Conservation (phyloP, 2,888 invertebrate genomes). For the Thymelicus lineola region DNA sequence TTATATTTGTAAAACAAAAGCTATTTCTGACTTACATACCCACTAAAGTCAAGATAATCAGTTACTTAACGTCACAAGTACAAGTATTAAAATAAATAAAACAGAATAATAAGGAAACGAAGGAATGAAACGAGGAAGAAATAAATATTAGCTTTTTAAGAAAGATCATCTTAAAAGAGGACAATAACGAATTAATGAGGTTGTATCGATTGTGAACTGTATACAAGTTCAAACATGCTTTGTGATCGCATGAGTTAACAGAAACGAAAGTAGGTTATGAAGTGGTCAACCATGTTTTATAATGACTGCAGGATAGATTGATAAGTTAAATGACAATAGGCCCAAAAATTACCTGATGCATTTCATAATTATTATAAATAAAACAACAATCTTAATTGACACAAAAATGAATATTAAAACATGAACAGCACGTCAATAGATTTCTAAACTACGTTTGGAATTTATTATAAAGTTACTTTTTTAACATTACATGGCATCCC, state of each 20-base stretch:
- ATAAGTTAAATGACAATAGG: background rate
- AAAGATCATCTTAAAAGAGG: background rate
- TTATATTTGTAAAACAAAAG: too few species aligned
- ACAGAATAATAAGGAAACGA: background rate
- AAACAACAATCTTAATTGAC: background rate
- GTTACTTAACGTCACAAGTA: too few species aligned
- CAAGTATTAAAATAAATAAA: background rate
- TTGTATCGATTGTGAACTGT: conserved; percentile 17
- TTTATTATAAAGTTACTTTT: too few species aligned
- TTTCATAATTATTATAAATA: too few species aligned
- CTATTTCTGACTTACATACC: too few species aligned
- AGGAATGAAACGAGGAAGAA: background rate
- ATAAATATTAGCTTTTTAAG: background rate
- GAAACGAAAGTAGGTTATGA: conserved; percentile 53
- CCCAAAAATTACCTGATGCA: background rate
- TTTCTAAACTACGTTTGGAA: too few species aligned
- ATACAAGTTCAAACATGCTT: conserved; percentile 56
- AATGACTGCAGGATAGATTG: background rate
- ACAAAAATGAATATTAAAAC: background rate
- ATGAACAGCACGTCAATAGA: too few species aligned
- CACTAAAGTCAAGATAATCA: too few species aligned
- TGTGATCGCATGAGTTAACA: conserved; percentile 39
- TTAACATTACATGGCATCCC: too few species aligned
- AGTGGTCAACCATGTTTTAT: background rate
- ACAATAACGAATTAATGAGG: conserved; percentile 20